Base-by-base conservation (phyloP, 2,113 vertebrate genomes). In the Propithecus coquereli region DNA sequence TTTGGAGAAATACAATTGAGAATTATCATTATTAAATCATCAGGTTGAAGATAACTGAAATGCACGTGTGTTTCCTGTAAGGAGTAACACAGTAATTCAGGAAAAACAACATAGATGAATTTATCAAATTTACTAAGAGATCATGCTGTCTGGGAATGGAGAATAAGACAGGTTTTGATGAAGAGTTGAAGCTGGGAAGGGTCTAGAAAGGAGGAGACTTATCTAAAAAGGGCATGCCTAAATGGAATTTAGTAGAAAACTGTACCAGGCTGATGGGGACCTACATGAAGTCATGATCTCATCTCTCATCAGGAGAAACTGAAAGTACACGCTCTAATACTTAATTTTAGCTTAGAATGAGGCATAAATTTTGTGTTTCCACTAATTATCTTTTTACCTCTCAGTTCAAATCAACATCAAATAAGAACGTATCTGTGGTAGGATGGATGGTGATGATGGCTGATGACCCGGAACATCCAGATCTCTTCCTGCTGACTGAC, bases 401-500 rank as follows among this genome's bases (percentile, higher is more conserved):
- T 80, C 98, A 99, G 99, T 99, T 99, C 98, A 99, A 99, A 98
- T 99, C 99, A 20, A 99, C 99, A 0, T 99, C 99, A 5, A 99
- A 99, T 98, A 99, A 99, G 98, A 99, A 98, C 0, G 98, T 99
- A 76, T 99, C 99, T 2, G 99, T 99, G 87, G 98, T 99, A 70
- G 99, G 99, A 54, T 99, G 99, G 97, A 99, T 99, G 99, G 99
- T 99, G 94, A 99, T 99, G 99, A 99, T 99, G 99, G 99, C 99
- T 4, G 99, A 99, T 87, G 99, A 99, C 96, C 99, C 99, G 0
- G 99, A 99, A 91, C 99, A 99, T 95, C 99, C 99, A 0, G 99
- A 99, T 95, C 98, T 99, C 97, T 99, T 99, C 98, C 96, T 99
- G 87, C 77, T 99, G 97, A 99, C 99, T 0, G 99, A 99, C 98